Base-by-base conservation (phyloP, 2,113 vertebrate species). In the Ursus arctos region DNA sequence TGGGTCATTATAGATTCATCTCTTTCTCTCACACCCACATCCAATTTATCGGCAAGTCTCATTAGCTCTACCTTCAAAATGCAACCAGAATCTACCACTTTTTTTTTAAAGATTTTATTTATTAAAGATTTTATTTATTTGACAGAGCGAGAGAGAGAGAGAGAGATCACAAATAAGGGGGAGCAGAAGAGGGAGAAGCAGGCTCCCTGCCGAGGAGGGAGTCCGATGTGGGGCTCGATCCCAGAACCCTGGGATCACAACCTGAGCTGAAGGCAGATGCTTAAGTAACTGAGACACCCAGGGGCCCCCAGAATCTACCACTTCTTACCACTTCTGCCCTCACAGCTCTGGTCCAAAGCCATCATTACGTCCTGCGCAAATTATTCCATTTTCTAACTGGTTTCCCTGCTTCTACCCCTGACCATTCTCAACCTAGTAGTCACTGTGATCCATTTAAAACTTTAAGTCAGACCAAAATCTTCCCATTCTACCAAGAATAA, bases 381-480 rank as follows among this genome's bases (percentile, higher is more conserved):
- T 82, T 6, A 92, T 0, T 80, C 4, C 9, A 59, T 87, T 79
- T 91, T 53, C 61, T 88, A 24, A 31, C 36, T 31, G 36, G 31
- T 31, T 28, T 89, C 61, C 14, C 69, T 57, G 76, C 10, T 83
- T 92, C 36, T 61, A 74, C 24, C 28, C 40, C 1, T 77, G 9
- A 91, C 74, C 51, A 79, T 49, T 87, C 83, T 36, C 83, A 89
- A 79, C 13, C 53, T 31, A 93, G 51, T 7, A 72, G 31, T 76
- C 76, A 88, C 9, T 49, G 59, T 36, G 59, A 81, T 19, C 31
- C 90, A n/a, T 31, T 83, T 79, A 84, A 94, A 63, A 63, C 33
- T 71, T 47, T n/a, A 94, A 74, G 55, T 92, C 49, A 95, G 53
- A 83, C 21, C 33, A 82, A 87, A 93, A 83, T 76, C 43, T 82